Evolutionary conservation across 92 coral and sea anemone genomes (phyloP), one percentile per base, ranked within the genome.

Genomic region (Actinostola sp.): DNA sequence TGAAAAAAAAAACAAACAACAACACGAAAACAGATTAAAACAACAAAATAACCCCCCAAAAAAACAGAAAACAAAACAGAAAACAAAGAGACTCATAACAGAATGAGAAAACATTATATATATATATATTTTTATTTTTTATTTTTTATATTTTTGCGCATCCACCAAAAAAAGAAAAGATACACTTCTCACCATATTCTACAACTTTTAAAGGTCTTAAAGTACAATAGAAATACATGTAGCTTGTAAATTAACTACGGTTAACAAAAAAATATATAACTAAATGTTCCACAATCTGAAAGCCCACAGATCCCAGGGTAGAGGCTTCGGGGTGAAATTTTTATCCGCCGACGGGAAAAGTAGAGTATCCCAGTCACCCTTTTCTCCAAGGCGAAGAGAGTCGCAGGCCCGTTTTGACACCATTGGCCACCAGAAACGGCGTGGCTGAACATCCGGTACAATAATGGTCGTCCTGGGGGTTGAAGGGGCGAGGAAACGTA

Each of bases 341-440:
- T 17, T 34, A n/a, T 66, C 56, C 13, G 15, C 61, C 10, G 72
- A 5, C 65, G 81, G 81, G 73, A 63, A 75, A 42, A 75, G 67
- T 42, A 75, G 15, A 24, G 27, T 31, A 26, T 17, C 53, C 24
- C 23, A 62, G 45, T 34, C 49, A 16, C 73, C 48, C 59, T 75
- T 63, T 43, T 28, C 20, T 9, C 81, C 73, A 35, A 75, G 26
- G 19, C 23, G 7, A 10, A 44, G 8, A 15, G 81, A 63, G 43
- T 75, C 72, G 28, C 33, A 21, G 12, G 72, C 45, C 12, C 73
- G 61, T 26, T 59, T 45, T 17, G 64, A 43, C 15, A 75, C 50
- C 5, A 75, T 9, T 2, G 73, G 81, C 64, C 81, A 75, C 81
- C 80, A 73, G 28, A 59, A 61, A 65, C 70, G 77, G n/a, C n/a